Conservation (phyloP, 2,888 invertebrate genomes). For the Epinotia ramella region DNA sequence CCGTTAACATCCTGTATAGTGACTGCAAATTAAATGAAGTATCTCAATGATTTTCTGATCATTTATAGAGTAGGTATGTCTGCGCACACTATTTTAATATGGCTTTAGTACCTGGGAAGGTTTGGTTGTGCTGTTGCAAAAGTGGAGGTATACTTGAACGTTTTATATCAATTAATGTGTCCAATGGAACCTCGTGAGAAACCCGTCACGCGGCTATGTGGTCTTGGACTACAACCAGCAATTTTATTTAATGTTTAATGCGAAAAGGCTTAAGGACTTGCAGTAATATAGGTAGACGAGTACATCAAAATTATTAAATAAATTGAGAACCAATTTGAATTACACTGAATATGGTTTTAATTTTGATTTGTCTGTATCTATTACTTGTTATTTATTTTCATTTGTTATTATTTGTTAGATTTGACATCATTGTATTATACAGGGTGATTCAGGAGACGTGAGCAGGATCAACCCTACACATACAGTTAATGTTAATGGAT, state of each 20-base stretch:
- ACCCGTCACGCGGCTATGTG: slow-evolving; percentile 58
- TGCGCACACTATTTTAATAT: slow-evolving; percentile 8
- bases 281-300: no score
- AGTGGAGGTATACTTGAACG: slow-evolving; percentile 52
- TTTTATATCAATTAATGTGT: slow-evolving; percentile 70
- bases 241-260: slow-evolving; percentile 52
- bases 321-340: no score
- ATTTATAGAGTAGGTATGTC: not conserved
- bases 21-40: slow-evolving; percentile 57
- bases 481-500: no score
- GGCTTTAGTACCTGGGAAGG: not conserved
- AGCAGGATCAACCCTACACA: no score
- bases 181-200: slow-evolving; percentile 64
- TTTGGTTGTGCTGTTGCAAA: slow-evolving; percentile 18
- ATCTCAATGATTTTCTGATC: slow-evolving; percentile 10
- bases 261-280: slow-evolving; percentile 30
- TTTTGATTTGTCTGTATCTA: no score
- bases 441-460: no score
- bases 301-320: no score
- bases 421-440: no score
- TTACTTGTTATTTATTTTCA: no score
- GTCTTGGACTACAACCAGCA: slow-evolving; percentile 58
- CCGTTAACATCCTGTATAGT: no score
- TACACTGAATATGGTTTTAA: no score
- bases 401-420: no score